A percentile compares a stretch with the other conserved stretches of the same genome.
phyloP scores from a whole-genome alignment of 2,113 vertebrate genomes.

The Riparia riparia region DNA sequence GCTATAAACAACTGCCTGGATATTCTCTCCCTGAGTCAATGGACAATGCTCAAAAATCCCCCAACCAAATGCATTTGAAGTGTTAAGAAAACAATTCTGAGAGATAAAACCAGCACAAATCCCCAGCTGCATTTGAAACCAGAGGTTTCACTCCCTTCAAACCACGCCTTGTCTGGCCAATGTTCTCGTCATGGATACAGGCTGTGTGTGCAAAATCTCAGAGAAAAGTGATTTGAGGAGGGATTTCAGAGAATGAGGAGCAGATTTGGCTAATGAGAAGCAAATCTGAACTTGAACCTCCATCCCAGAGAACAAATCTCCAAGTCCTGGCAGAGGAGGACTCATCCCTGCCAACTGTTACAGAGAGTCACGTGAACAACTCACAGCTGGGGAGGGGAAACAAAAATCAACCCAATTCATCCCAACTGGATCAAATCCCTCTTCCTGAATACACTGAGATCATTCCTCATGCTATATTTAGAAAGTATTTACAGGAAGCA shows the following conservation, averaged over 20 bases:
- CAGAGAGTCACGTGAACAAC: background rate
- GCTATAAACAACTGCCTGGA: background rate
- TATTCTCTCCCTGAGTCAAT: background rate
- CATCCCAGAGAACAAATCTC: background rate
- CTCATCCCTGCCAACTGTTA: background rate
- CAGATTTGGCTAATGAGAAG: background rate
- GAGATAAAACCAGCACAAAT: background rate
- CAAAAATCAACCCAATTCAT: background rate
- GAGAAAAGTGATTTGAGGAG: background rate
- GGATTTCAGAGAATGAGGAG: background rate
- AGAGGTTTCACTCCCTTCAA: background rate
- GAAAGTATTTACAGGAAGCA: background rate
- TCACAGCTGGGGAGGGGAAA: background rate
- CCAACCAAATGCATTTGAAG: background rate
- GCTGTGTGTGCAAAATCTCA: background rate
- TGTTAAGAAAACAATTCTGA: background rate
- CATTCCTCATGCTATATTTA: background rate
- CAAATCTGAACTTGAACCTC: background rate
- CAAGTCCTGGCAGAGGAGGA: background rate
- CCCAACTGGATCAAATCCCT: background rate
- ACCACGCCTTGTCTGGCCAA: background rate
- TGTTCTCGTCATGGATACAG: rapidly evolving
- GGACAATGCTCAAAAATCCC: background rate
- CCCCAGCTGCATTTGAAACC: rapidly evolving
- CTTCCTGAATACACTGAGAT: background rate